These are phyloP conservation scores for Parascotia fuliginaria DNA, from an alignment of 2,888 invertebrate species.

Conservation along the genomic window DNA sequence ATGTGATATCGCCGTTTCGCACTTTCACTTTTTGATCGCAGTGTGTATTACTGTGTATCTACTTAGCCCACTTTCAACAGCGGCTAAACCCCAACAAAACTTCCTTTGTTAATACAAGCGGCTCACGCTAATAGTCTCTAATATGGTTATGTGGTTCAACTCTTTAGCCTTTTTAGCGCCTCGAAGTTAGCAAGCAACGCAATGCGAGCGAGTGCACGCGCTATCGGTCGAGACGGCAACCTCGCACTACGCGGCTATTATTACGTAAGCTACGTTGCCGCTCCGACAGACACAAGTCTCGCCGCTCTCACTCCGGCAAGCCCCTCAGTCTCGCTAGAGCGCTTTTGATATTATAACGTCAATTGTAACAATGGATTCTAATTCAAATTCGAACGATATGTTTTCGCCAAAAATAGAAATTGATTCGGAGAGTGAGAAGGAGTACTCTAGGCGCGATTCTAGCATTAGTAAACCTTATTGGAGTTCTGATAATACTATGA, in stretches of 20 bases:
- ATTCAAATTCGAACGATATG: conserved; percentile 66
- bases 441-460: conserved; percentile 33
- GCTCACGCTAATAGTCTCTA: conserved; percentile 66
- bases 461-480: conserved; percentile 49
- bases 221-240: conserved; percentile 52
- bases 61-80: conserved; percentile 35
- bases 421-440: conserved; percentile 60
- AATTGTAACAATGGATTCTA: conserved; percentile 63
- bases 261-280: conserved; percentile 67
- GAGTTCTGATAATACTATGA: conserved; percentile 70
- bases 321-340: conserved; percentile 82
- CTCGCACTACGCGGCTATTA: conserved; percentile 45
- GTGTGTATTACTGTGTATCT: conserved; percentile 37
- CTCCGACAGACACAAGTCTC: conserved; percentile 71
- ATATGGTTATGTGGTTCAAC: conserved; percentile 57
- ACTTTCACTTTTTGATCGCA: conserved; percentile 41
- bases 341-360: conserved; percentile 61
- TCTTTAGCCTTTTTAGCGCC: conserved; percentile 58
- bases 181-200: conserved; percentile 54
- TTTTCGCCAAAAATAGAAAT: conserved; percentile 69
- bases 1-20: conserved; percentile 9
- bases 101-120: conserved; percentile 55
- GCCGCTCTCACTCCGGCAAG: conserved; percentile 56
- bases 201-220: conserved; percentile 40
- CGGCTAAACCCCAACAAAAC: conserved; percentile 37